A percentile compares a stretch with the other conserved stretches of the same genome.
These are phyloP conservation scores for Pristionchus entomophagus DNA, from an alignment of 2,888 invertebrate species.

Conservation along the genomic window DNA sequence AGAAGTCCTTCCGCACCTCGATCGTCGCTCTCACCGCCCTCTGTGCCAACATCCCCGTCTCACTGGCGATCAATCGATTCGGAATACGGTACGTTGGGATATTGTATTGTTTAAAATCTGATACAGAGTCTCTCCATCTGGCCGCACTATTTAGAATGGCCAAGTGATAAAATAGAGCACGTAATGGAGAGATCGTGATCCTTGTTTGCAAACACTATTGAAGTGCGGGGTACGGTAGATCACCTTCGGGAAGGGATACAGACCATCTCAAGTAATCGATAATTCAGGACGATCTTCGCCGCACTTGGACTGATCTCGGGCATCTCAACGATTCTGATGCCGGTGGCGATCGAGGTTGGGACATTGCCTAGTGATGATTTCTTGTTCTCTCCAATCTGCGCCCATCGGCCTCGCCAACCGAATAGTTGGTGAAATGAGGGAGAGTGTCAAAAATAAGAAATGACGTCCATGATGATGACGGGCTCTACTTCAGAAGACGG, in stretches of 20 bases:
- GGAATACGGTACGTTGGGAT: constrained; percentile 53
- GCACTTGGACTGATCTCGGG: constrained; percentile 63
- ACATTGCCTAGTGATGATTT: background rate
- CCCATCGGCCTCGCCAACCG: background rate
- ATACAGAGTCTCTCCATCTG: no score
- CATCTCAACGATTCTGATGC: constrained; percentile 59
- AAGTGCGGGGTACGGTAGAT: no score
- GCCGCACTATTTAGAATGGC: no score
- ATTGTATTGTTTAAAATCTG: background rate
- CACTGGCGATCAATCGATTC: constrained; percentile 57
- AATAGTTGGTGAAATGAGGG: no score
- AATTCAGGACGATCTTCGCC: constrained; percentile 57
- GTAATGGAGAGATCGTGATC: no score
- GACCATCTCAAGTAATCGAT: background rate
- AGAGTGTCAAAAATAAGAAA: no score
- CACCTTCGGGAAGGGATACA: no score
- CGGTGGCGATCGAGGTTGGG: constrained; percentile 55
- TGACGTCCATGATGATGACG: no score
- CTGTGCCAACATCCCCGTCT: constrained; percentile 65
- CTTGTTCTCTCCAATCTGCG: no score
- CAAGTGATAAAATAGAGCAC: no score
- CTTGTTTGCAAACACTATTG: no score
- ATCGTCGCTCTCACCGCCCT: constrained; percentile 66
- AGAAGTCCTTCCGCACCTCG: constrained; percentile 58
- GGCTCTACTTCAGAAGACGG: no score